These are phyloP conservation scores for Rhagonycha fulva DNA, from an alignment of 2,888 invertebrate species.

Conservation along the genomic window DNA sequence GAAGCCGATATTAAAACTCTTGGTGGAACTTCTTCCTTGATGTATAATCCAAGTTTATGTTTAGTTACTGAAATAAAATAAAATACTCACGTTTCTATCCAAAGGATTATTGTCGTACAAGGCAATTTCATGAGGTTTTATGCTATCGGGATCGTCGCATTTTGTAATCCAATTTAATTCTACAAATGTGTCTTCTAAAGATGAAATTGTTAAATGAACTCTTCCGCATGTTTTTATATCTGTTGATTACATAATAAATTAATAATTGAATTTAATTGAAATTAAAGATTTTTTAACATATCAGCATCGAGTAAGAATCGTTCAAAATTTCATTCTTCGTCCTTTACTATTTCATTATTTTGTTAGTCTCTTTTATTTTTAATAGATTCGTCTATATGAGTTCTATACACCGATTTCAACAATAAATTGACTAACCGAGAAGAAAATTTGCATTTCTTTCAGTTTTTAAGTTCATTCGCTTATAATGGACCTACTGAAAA, in stretches of 20 bases:
- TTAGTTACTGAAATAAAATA: background rate
- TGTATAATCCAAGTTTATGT: background rate
- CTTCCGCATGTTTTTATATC: constrained; percentile 51
- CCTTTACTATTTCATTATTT: too few species aligned
- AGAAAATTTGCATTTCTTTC: too few species aligned
- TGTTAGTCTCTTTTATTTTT: too few species aligned
- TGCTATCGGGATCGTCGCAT: constrained; percentile 46
- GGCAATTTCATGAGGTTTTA: constrained; percentile 47
- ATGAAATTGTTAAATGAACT: constrained; percentile 59
- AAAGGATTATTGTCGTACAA: constrained; percentile 47
- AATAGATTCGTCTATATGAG: too few species aligned
- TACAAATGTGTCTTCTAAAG: constrained; percentile 55
- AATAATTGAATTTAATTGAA: background rate
- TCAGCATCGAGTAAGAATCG: too few species aligned
- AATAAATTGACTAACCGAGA: too few species aligned
- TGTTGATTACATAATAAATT: background rate
- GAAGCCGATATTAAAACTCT: constrained; percentile 51
- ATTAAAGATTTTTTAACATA: background rate
- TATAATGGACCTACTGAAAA: too few species aligned
- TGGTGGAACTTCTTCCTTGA: constrained; percentile 55
- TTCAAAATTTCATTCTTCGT: too few species aligned
- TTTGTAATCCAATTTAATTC: constrained; percentile 59
- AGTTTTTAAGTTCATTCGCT: too few species aligned
- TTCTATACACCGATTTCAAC: too few species aligned
- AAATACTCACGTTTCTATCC: constrained; percentile 45